Base-by-base conservation (phyloP, 1,140 invertebrate species). In the Whitmania pigra region DNA sequence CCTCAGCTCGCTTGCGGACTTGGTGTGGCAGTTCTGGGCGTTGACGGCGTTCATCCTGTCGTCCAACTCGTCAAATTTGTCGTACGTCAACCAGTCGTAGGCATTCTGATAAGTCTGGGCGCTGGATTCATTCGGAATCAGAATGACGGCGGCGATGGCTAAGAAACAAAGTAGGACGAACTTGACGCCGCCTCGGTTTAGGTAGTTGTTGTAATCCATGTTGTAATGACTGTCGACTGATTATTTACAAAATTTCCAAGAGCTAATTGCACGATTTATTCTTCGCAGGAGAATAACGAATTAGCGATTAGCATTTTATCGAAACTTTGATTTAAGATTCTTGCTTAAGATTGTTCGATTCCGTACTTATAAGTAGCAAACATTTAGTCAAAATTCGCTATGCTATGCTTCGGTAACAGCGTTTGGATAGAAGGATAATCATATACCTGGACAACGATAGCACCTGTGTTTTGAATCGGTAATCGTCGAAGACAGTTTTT, bases 1-100 rank as follows among this genome's bases (percentile, higher is more conserved):
- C 79, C 89, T 92, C 0, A 98, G 82, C 76, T 94, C 89, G 29
- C 86, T 86, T n/a, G 89, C 81, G 77, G 91, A 88, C 76, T 90
- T 88, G 72, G 94, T 91, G 71, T 86, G 87, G 80, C 94, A 97
- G 82, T 97, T 97, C 25, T 94, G 88, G 17, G 74, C 74, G 7
- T 79, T 85, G 0, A 97, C 88, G 78, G 88, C 88, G 74, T 92
- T 88, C 81, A 94, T 88, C 82, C 86, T 87, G 20, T 87, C 82
- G 67, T 89, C 86, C 71, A 97, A 87, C 82, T 93, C 89, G 77
- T 97, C 93, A 77, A 93, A 94, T 40, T 87, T 83, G 84, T 97
- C 94, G 54, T 88, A 86, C 13, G 86, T 57, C 76, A 77, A 77
- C 78, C 78, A 79, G 60, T 75, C 73, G 66, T 77, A 79, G 6